Percentiles rank a stretch among this genome's conserved stretches.
phyloP scores from a whole-genome alignment of 2,113 vertebrate genomes.

The Ranitomeya variabilis region DNA sequence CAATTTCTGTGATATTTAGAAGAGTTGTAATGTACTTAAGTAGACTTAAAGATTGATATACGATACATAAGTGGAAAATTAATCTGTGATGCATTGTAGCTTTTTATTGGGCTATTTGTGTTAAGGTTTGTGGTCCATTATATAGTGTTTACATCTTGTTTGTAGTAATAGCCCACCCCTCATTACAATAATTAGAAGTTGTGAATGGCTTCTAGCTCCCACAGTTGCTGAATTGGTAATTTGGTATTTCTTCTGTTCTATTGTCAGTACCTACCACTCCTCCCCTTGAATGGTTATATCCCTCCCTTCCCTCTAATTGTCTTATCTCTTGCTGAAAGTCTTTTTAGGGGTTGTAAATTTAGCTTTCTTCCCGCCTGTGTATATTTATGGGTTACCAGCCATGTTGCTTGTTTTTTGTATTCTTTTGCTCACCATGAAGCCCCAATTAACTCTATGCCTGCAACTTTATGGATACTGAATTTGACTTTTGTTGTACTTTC shows the following conservation, averaged over 20 bases:
- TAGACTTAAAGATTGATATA: neutral
- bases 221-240: neutral
- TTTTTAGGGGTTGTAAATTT: neutral
- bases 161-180: neutral
- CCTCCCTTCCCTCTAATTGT: neutral
- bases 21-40: neutral
- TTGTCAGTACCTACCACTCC: neutral
- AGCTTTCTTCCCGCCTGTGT: neutral
- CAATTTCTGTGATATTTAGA: neutral
- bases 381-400: neutral
- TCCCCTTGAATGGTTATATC: slow-evolving; percentile 8
- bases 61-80: neutral
- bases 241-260: neutral
- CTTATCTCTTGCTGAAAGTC: neutral
- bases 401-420: neutral
- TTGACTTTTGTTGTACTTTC: neutral
- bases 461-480: neutral
- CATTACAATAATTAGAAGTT: slow-evolving; percentile 13
- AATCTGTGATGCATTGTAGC: neutral
- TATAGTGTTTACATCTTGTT: neutral
- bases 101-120: slow-evolving; percentile 19
- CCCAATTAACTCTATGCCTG: neutral
- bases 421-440: neutral
- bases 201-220: neutral
- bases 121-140: slow-evolving; percentile 5